Percentiles rank a stretch among this genome's conserved stretches.
These are phyloP conservation scores for Troides helena DNA, from an alignment of 2,888 invertebrate genomes.

Conservation along the genomic window DNA sequence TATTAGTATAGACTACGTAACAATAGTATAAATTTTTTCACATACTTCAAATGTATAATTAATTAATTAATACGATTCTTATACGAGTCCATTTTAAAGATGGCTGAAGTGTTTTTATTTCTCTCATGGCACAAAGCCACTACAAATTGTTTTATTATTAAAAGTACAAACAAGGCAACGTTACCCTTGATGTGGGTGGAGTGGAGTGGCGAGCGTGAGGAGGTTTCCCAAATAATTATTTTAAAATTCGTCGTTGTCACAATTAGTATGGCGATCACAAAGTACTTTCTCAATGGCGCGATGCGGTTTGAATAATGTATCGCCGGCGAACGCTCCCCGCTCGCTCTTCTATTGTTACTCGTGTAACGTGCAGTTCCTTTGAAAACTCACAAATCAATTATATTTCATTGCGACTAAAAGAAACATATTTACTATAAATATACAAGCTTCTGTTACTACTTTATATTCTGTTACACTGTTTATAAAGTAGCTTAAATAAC, in stretches of 20 bases:
- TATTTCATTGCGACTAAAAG: background rate
- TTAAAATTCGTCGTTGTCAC: conserved; percentile 59
- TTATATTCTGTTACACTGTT: too few species aligned
- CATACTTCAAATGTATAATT: too few species aligned
- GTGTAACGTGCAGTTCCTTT: conserved; percentile 3
- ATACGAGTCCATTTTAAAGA: background rate
- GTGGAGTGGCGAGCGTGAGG: conserved; percentile 30
- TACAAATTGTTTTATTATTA: background rate
- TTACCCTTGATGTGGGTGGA: conserved; percentile 1
- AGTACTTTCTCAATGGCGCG: conserved; percentile 78
- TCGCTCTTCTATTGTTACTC: conserved; percentile 9
- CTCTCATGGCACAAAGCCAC: background rate
- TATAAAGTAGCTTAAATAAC: too few species aligned
- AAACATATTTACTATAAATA: too few species aligned
- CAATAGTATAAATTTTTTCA: too few species aligned
- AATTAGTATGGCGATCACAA: conserved; percentile 77
- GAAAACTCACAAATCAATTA: background rate
- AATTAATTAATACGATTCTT: too few species aligned
- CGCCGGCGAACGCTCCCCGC: conserved; percentile 40
- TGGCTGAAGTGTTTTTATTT: background rate
- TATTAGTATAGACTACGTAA: too few species aligned
- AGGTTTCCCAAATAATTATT: conserved; percentile 51
- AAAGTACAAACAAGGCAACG: background rate
- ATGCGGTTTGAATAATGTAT: conserved; percentile 76
- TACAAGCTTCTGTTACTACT: too few species aligned